phyloP scores from a whole-genome alignment of 1,140 invertebrate species.

The Agrilus planipennis region DNA sequence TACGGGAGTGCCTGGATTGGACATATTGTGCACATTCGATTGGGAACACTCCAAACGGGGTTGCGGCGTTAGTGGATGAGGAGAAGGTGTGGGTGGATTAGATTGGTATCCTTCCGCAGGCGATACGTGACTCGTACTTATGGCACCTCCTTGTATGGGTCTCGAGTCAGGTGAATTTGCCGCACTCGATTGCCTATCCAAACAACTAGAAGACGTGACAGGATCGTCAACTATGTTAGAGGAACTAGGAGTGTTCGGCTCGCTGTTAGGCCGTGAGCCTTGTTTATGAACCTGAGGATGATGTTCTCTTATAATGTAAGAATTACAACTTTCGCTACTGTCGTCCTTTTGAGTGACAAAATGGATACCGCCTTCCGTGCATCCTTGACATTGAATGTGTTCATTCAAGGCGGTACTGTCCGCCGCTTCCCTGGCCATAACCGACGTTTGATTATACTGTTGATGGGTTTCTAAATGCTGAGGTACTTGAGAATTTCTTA shows the following conservation, averaged over 20 bases:
- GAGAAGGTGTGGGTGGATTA: conserved; percentile 38
- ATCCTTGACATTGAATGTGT: conserved; percentile 33
- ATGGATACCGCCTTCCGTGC: conserved; percentile 27
- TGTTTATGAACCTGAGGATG: background rate
- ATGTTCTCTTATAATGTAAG: conserved; percentile 8
- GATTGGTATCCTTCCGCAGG: conserved; percentile 43
- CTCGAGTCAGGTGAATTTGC: conserved; percentile 41
- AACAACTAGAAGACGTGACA: conserved; percentile 57
- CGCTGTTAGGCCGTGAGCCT: conserved; percentile 23
- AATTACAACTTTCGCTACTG: conserved; percentile 30
- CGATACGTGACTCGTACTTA: conserved; percentile 62
- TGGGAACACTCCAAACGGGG: conserved; percentile 23
- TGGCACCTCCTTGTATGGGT: conserved; percentile 61
- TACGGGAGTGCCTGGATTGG: conserved; percentile 28
- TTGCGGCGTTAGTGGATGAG: conserved; percentile 34
- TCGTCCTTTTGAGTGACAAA: conserved; percentile 27
- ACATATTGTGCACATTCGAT: conserved; percentile 34
- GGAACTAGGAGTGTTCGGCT: conserved; percentile 40
- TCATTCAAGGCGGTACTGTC: conserved; percentile 43
- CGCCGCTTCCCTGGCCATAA: conserved; percentile 33
- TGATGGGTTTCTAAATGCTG: conserved; percentile 10
- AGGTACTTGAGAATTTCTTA: conserved; percentile 3
- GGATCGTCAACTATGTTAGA: conserved; percentile 46
- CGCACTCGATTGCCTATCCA: conserved; percentile 39
- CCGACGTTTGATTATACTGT: conserved; percentile 16